Percentiles rank a stretch among this genome's conserved stretches.
These are phyloP conservation scores for Microctonus aethiopoides DNA, from an alignment of 2,888 invertebrate species.

Conservation along the genomic window DNA sequence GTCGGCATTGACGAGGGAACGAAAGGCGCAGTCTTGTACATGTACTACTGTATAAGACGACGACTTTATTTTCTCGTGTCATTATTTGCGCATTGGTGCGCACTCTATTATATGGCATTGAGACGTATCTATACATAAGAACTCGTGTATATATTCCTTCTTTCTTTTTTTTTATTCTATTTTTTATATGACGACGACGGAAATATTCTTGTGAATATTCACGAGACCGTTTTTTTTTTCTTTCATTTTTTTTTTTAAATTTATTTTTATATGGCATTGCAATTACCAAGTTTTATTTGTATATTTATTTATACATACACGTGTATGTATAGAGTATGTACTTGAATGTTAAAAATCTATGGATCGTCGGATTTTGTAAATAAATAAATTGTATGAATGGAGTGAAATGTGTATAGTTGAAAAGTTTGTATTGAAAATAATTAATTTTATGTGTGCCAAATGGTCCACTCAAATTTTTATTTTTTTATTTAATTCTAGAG, in stretches of 20 bases:
- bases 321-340: conserved; percentile 38
- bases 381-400: background rate
- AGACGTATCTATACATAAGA: conserved; percentile 12
- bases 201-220: conserved; percentile 55
- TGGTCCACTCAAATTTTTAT: too few species aligned
- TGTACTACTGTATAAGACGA: conserved; percentile 49
- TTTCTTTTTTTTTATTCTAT: too few species aligned
- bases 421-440: too few species aligned
- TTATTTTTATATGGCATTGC: conserved; percentile 18
- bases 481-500: too few species aligned
- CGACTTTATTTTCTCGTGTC: conserved; percentile 57
- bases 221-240: conserved; percentile 51
- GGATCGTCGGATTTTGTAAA: conserved; percentile 36
- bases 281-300: conserved; percentile 18
- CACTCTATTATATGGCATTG: conserved; percentile 51
- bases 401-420: too few species aligned
- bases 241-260: background rate
- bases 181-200: conserved; percentile 20
- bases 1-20: conserved; percentile 38
- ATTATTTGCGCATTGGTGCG: conserved; percentile 64
- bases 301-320: conserved; percentile 14
- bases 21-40: conserved; percentile 29
- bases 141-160: too few species aligned
- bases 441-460: too few species aligned
- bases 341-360: conserved; percentile 41